Percentiles rank a stretch among this genome's conserved stretches.
Conservation (phyloP, 2,113 vertebrate species). For the Tachuris rubrigastra region DNA sequence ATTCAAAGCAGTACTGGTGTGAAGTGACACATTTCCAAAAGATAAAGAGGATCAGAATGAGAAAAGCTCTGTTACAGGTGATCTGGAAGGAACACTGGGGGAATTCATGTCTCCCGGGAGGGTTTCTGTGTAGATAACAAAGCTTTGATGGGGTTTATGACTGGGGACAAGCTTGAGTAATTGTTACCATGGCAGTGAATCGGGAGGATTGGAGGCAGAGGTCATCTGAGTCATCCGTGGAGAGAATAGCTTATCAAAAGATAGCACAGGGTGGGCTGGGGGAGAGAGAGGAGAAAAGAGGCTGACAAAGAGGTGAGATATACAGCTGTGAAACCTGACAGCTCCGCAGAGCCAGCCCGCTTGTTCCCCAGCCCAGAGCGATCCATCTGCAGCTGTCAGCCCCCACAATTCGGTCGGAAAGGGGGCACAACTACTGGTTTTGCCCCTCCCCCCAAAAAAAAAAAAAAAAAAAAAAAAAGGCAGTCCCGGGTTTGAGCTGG, state of each 20-base stretch:
- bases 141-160: constrained; percentile 62
- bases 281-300: constrained; percentile 47
- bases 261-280: constrained; percentile 64
- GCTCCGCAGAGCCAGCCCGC: constrained; percentile 5
- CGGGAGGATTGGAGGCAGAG: constrained; percentile 58
- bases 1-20: neutral
- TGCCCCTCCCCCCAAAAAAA: too few relatives aligned
- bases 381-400: constrained; percentile 44
- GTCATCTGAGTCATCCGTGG: constrained; percentile 64
- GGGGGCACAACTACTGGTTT: neutral
- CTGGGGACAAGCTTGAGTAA: constrained; percentile 67
- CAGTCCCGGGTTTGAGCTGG: neutral
- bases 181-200: constrained; percentile 68
- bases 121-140: constrained; percentile 66
- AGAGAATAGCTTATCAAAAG: constrained; percentile 67
- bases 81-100: constrained; percentile 54
- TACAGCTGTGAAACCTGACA: constrained; percentile 60
- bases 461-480: neutral
- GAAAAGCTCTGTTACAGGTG: constrained; percentile 54
- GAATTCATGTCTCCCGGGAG: constrained; percentile 64
- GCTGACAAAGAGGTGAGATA: constrained; percentile 61
- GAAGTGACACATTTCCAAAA: constrained; percentile 49
- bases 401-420: neutral
- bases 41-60: constrained; percentile 50
- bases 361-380: neutral